Evolutionary conservation across 2,113 vertebrate species (phyloP), one percentile per base, ranked within the genome.

Genomic region (Ctenodactylus gundi): DNA sequence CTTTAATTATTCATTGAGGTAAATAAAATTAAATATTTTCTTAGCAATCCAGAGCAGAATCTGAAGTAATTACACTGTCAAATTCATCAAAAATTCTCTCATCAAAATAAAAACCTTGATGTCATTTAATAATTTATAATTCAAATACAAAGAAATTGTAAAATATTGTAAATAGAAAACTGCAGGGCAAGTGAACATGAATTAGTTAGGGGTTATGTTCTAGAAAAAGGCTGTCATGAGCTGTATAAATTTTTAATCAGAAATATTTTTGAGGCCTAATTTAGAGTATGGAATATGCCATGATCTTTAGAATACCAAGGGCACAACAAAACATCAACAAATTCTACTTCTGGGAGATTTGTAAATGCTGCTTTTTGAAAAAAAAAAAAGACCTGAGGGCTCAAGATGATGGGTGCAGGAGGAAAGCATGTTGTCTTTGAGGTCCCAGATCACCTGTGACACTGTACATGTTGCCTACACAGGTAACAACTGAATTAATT

Each of bases 21-120:
- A 98, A 99, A 99, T 98, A 99, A 98, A 98, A 99, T 98, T 98
- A 99, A 98, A 98, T 98, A 98, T 98, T 98, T 99, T 98, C 98
- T 98, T 97, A 98, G 98, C 96, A 60, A 98, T 98, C 97, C 97
- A 97, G 97, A 98, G 98, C 97, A 98, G 98, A 97, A 98, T 98
- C 98, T 98, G 98, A 98, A 98, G 98, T 98, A 99, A 99, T 99
- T 99, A 98, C 98, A 98, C 98, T 98, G 98, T 98, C 98, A 98
- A 97, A 98, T 98, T 98, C 98, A 98, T 99, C 98, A 99, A 98
- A 98, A 98, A 98, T 98, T 98, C 98, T 98, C 98, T 98, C 98
- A 98, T 98, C 98, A 98, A 98, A 98, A 99, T 98, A 99, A 99
- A 98, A 98, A 98, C 98, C 97, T 98, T 97, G 98, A 98, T 98